Evolutionary conservation across 2,888 invertebrate genomes (phyloP).

Genomic region (Acronicta psi): DNA sequence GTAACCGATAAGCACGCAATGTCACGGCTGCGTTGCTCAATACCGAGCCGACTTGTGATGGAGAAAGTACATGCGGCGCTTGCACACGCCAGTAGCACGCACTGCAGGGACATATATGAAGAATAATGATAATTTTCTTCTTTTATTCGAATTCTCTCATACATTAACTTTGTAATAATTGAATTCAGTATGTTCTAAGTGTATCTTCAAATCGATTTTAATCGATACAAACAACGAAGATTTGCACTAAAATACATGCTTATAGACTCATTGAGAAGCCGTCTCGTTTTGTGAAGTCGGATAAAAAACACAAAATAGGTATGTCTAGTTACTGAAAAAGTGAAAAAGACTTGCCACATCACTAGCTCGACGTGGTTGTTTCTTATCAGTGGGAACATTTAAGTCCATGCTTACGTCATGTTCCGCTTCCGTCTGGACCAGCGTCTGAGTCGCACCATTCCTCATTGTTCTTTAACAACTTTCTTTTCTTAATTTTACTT

Average conservation of each 20-base stretch:
- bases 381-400: conserved; percentile 24
- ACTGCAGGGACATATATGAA: not conserved
- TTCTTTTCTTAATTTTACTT: conserved; percentile 75
- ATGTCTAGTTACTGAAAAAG: too few species aligned
- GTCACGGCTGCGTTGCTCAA: conserved; percentile 64
- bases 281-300: too few species aligned
- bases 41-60: conserved; percentile 49
- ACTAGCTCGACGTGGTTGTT: conserved; percentile 10
- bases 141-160: not conserved
- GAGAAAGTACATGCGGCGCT: conserved; percentile 67
- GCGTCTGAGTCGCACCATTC: conserved; percentile 38
- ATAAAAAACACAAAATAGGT: too few species aligned
- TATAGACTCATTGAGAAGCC: too few species aligned
- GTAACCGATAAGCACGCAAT: conserved; percentile 64
- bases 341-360: conserved; percentile 12
- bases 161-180: not conserved
- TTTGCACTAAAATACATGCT: too few species aligned
- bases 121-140: not conserved
- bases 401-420: conserved; percentile 17
- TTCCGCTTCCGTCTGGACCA: conserved; percentile 55
- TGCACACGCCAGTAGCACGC: conserved; percentile 18
- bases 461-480: conserved; percentile 71
- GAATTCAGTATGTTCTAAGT: too few species aligned
- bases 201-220: too few species aligned
- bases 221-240: too few species aligned